These are phyloP conservation scores for Ancistrus triradiatus DNA, from an alignment of 2,113 vertebrate species.

Conservation along the genomic window DNA sequence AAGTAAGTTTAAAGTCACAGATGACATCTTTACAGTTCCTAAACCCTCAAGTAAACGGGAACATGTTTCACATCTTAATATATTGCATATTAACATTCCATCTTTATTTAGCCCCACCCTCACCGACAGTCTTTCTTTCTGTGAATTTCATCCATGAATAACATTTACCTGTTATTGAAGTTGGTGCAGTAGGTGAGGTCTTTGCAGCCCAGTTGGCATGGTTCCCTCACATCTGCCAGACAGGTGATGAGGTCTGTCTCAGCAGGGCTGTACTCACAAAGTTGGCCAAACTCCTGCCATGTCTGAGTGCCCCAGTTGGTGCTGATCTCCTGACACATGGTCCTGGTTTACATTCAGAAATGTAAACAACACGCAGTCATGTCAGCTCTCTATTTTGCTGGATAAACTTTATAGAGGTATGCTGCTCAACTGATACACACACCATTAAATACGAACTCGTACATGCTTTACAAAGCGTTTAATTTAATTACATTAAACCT, in stretches of 20 bases:
- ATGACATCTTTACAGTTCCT: too few species aligned
- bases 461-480: too few species aligned
- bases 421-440: too few species aligned
- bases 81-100: too few species aligned
- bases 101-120: too few species aligned
- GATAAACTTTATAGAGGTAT: too few species aligned
- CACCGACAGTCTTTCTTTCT: too few species aligned
- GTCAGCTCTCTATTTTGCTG: not conserved
- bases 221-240: conserved; percentile 92
- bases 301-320: conserved; percentile 95
- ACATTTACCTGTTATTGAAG: conserved; percentile 94
- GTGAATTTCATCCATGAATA: not conserved
- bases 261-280: conserved; percentile 90
- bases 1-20: too few species aligned
- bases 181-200: conserved; percentile 96
- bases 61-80: too few species aligned
- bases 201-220: conserved; percentile 96
- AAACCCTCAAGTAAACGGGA: too few species aligned
- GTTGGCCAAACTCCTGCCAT: conserved; percentile 95
- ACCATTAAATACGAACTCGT: too few species aligned
- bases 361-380: not conserved
- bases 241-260: conserved; percentile 94
- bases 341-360: conserved; percentile 64
- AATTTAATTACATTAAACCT: too few species aligned
- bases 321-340: conserved; percentile 92